Conservation (phyloP, 2,888 invertebrate genomes). For the Orthosia cruda region DNA sequence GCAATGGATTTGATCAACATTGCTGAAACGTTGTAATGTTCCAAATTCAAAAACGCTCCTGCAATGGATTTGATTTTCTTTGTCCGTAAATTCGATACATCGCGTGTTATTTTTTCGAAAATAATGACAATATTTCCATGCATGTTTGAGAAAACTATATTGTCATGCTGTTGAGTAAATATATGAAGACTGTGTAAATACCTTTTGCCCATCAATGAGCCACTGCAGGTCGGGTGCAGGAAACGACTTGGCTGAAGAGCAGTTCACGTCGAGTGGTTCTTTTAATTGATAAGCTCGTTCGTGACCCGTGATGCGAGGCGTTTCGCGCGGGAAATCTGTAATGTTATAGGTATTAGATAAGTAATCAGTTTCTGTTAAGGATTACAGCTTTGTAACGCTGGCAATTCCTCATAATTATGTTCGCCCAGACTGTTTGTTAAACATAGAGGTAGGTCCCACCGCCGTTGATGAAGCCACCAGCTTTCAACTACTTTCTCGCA, state of each 20-base stretch:
- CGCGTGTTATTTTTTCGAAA: no score
- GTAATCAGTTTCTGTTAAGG: not conserved
- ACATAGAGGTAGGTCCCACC: no score
- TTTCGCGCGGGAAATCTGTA: slow-evolving; percentile 88
- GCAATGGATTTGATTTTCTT: no score
- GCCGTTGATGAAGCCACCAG: no score
- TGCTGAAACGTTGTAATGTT: no score
- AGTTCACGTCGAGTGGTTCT: slow-evolving; percentile 86
- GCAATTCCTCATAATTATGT: not conserved
- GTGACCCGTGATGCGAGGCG: slow-evolving; percentile 86
- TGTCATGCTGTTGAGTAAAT: not conserved
- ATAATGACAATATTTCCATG: no score
- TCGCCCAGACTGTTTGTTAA: no score
- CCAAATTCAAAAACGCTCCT: no score
- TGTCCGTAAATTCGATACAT: no score
- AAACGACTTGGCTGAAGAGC: slow-evolving; percentile 86
- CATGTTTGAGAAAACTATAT: no score
- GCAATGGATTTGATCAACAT: no score
- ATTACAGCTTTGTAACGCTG: not conserved
- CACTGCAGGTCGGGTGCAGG: slow-evolving; percentile 88
- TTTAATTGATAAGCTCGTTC: slow-evolving; percentile 79
- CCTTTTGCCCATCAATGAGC: slow-evolving; percentile 87
- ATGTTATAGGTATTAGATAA: slow-evolving; percentile 33
- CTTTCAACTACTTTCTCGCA: no score
- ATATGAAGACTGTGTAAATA: slow-evolving; percentile 38